Percentiles rank a stretch among this genome's conserved stretches.
phyloP scores from a whole-genome alignment of 2,888 invertebrate species.

The Drosophila flavopinicola region DNA sequence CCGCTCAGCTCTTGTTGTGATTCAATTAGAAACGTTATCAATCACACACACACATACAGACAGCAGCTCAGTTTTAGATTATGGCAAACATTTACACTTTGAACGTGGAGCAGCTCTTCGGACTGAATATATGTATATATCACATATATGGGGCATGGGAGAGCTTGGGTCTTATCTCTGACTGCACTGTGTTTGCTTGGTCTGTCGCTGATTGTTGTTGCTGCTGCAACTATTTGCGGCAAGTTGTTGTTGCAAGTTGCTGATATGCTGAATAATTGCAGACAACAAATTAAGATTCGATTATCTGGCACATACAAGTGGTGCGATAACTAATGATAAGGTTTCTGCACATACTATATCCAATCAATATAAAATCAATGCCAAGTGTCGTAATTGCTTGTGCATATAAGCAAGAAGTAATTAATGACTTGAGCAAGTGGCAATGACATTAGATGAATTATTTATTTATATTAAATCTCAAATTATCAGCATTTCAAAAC shows the following conservation, averaged over 20 bases:
- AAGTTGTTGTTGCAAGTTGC: constrained; percentile 11
- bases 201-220: constrained; percentile 7
- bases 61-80: constrained; percentile 41
- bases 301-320: not conserved
- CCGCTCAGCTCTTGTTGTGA: constrained; percentile 49
- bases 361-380: not conserved
- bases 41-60: constrained; percentile 38
- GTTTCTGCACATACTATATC: not conserved
- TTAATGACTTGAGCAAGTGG: no score
- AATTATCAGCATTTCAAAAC: no score
- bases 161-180: constrained; percentile 57
- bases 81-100: constrained; percentile 60
- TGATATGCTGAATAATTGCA: constrained; percentile 3
- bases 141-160: constrained; percentile 59
- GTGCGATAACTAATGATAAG: not conserved
- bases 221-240: constrained; percentile 3
- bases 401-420: no score
- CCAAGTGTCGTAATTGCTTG: no score
- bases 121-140: no score
- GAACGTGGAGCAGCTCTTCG: constrained; percentile 31
- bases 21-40: constrained; percentile 71
- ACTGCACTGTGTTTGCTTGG: constrained; percentile 36
- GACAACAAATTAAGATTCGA: constrained; percentile 6
- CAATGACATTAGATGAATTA: no score
- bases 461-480: no score